Evolutionary conservation across 2,888 invertebrate species (phyloP), one percentile per base, ranked within the genome.

Genomic region (Ferdinandea cuprea): DNA sequence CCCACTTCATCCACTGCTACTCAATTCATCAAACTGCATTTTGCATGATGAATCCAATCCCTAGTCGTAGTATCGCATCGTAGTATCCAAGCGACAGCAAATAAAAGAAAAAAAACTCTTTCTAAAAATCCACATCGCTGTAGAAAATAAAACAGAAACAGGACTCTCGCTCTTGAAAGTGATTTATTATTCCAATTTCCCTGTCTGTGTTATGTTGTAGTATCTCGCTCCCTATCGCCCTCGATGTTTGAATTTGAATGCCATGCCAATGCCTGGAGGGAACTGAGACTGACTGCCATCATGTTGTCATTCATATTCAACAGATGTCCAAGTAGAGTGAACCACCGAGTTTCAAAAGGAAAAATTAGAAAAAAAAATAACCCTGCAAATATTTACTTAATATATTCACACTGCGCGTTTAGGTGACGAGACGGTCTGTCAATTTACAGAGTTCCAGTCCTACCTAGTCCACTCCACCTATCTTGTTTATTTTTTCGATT

Each of bases 161-260:
- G 52, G 52, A 66, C 30, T 40, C 54, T 25, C 32, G 44, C 30
- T 50, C 37, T 56, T 58, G 25, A 40, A 56, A 52, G 76, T 81
- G 80, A 81, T 81, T 81, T 81, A 81, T 81, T 81, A 81, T 81
- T 81, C 76, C 80, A 76, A 80, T 76, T 76, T 76, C 58, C 80
- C 73, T 56, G 21, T 19, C 35, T n/a, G 46, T 40, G 32, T 9
- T 35, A 54, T 58, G 42, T 58, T 50, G 77, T 35, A 32, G 17
- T 40, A 52, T 63, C 37, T 66, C 35, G 50, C 48, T 32, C 15
- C 11, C 37, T 32, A 13, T 19, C 1, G 35, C 11, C 15, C 13
- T 40, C 40, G n/a, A n/a, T n/a, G n/a, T n/a, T n/a, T 35, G 7
- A n/a, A 35, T 37, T 21, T 4, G 3, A 17, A 59, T 52, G 59